These are phyloP conservation scores for Cercopithecus hamlyni DNA, from an alignment of 2,797 vertebrate species.

Conservation along the genomic window DNA sequence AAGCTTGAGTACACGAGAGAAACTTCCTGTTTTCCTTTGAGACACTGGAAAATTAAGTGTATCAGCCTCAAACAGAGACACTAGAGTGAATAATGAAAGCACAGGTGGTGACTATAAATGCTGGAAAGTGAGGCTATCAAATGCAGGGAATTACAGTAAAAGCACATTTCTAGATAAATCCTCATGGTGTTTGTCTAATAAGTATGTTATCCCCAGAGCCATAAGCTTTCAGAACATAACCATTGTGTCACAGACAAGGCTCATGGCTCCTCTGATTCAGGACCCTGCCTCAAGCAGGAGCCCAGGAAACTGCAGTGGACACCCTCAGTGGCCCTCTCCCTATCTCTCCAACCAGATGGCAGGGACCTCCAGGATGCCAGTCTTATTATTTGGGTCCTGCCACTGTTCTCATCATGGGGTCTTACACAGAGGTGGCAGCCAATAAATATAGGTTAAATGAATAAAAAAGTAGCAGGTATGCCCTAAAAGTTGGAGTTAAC, in stretches of 20 bases:
- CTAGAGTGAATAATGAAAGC: constrained; percentile 17
- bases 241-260: neutral
- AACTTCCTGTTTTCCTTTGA: constrained; percentile 20
- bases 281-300: neutral
- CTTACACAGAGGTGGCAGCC: neutral
- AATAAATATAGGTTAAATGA: neutral
- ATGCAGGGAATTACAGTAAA: neutral
- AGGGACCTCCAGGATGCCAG: neutral
- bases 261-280: neutral
- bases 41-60: neutral
- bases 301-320: neutral
- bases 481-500: neutral
- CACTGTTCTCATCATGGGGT: neutral
- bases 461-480: neutral
- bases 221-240: neutral
- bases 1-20: neutral
- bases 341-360: neutral
- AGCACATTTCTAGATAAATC: constrained; percentile 60
- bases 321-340: fast-evolving
- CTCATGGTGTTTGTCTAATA: neutral
- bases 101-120: constrained; percentile 45
- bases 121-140: constrained; percentile 25
- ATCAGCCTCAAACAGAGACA: neutral
- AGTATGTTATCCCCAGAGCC: neutral
- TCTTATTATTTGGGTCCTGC: neutral